Conservation (phyloP, 1,140 invertebrate genomes). For the Mesaphorura yosii region DNA sequence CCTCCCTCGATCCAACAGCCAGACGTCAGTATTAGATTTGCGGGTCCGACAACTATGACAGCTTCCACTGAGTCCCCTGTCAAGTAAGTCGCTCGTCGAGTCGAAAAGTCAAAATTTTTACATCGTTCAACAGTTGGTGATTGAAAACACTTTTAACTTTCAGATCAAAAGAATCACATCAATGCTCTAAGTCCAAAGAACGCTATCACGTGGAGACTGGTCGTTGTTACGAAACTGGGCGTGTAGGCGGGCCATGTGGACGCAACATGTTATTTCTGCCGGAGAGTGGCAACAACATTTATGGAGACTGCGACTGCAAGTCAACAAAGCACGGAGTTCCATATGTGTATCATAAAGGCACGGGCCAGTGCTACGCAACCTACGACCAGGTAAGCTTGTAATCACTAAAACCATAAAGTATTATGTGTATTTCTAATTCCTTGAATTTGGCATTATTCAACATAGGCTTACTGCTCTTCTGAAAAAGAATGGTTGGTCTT, state of each 20-base stretch:
- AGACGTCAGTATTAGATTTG: no score
- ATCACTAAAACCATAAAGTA: neutral
- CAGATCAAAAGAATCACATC: neutral
- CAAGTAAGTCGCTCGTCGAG: no score
- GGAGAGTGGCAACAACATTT: neutral
- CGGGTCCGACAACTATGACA: no score
- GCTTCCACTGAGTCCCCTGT: no score
- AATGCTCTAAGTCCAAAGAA: conserved; percentile 1
- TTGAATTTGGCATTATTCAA: neutral
- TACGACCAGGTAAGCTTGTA: neutral
- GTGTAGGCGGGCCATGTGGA: neutral
- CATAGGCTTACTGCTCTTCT: neutral
- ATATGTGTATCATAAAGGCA: neutral
- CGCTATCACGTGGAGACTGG: conserved; percentile 1
- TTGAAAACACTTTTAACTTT: no score
- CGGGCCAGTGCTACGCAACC: neutral
- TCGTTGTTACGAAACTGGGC: neutral
- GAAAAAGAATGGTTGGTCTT: conserved; percentile 1
- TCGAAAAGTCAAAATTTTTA: no score
- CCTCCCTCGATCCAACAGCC: no score
- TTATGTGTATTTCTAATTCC: neutral
- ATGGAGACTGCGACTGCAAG: conserved; percentile 4
- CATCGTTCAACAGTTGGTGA: no score
- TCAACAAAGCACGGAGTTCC: neutral
- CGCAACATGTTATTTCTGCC: conserved; percentile 2